Evolutionary conservation across 53 echinoderm and acorn worm species (phyloP).

Genomic region (Patiria pectinifera): DNA sequence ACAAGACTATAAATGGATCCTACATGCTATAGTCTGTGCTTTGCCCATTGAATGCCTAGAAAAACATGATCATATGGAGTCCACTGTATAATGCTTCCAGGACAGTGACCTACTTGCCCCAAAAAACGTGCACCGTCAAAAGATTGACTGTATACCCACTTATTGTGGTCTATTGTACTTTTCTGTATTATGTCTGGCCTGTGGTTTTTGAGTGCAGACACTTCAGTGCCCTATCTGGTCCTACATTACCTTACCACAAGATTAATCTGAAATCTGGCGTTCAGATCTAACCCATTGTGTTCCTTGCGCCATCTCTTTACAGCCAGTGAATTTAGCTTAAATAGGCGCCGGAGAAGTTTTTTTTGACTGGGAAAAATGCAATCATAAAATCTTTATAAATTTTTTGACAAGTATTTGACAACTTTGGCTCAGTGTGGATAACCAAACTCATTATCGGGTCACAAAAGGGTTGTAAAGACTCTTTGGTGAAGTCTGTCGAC

Average conservation of each 20-base stretch:
- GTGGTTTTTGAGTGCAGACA: slow-evolving; percentile 26
- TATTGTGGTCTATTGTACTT: background rate
- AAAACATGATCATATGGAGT: background rate
- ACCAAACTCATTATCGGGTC: background rate
- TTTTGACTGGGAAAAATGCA: background rate
- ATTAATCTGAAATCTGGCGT: slow-evolving; percentile 7
- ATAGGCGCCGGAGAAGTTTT: slow-evolving; percentile 11
- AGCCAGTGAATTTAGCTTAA: slow-evolving; percentile 7
- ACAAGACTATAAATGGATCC: background rate
- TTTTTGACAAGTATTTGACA: background rate
- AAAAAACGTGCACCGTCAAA: background rate
- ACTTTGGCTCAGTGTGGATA: background rate
- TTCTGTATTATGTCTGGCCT: slow-evolving; percentile 40
- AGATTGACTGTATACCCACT: background rate
- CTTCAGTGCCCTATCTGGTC: background rate
- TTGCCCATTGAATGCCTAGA: background rate
- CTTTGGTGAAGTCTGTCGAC: background rate
- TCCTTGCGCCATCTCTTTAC: slow-evolving; percentile 18
- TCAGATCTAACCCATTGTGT: slow-evolving; percentile 12
- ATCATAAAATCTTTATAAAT: slow-evolving; percentile 25
- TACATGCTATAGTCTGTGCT: background rate
- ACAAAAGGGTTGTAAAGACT: background rate
- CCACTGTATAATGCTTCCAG: background rate
- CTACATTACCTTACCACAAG: background rate
- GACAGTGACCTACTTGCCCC: slow-evolving; percentile 42